Evolutionary conservation across 2,888 invertebrate species (phyloP), one percentile per base, ranked within the genome.

Genomic region (Andrena minutula): DNA sequence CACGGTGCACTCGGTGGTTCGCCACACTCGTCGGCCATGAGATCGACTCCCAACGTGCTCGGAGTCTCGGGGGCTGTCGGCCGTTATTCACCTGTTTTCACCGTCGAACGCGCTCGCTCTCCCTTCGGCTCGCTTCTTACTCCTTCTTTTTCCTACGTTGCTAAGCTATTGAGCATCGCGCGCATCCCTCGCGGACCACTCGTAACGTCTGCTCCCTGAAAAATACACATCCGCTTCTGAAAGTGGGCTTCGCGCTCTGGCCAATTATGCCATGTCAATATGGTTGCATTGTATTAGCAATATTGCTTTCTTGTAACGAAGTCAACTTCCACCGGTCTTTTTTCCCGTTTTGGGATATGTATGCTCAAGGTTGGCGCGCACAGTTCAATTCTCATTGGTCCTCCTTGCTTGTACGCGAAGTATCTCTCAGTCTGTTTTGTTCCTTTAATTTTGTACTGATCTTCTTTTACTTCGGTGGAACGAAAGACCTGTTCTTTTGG

Each of bases 81-180:
- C 89, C 89, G 90, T 90, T 90, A 90, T 90, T 90, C 90, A 90
- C 90, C 89, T 89, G 90, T 91, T 90, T 90, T 90, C 89, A 89
- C 89, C 89, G 87, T 90, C 90, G 87, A 90, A 87, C 87, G 88
- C 88, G 85, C 81, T 73, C 80, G 86, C 82, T 82, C 79, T 79
- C 80, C 73, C 82, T 82, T 79, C 68, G 78, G 66, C 26, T 75
- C 78, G 85, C 80, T 81, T 82, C 83, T 82, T 83, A 68, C 79
- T 83, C 75, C 82, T 83, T 75, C 76, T 77, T 76, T 75, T 84
- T 81, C 88, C 70, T 53, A 30, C 74, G 79, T 58, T 35, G 72
- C 75, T 41, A 70, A 32, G 61, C 86, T 75, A 68, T 79, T 75
- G 80, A 87, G 76, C 75, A 69, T 20, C 72, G 76, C 65, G 72